Percentiles rank a stretch among this genome's conserved stretches.
phyloP scores from a whole-genome alignment of 2,888 invertebrate species.

The Cryptocheilus praepositus region DNA sequence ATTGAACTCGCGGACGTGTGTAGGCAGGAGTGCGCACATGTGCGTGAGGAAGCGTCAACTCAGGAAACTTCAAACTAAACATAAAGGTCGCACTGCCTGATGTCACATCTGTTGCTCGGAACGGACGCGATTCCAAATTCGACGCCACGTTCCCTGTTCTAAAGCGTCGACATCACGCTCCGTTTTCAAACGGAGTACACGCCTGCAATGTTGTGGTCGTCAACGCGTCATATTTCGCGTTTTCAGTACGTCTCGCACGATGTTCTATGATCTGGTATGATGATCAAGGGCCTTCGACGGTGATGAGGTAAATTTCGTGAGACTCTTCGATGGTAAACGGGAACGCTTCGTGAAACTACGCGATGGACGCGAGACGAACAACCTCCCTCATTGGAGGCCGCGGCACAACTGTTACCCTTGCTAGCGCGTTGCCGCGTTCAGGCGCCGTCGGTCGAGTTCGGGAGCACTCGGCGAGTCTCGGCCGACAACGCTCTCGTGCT shows the following conservation, averaged over 20 bases:
- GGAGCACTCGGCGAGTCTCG: slow-evolving; percentile 50
- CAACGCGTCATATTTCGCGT: not conserved
- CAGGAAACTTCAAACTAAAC: slow-evolving; percentile 55
- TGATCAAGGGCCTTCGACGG: not conserved
- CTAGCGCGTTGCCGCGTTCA: slow-evolving; percentile 65
- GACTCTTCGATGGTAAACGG: not conserved
- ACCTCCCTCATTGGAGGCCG: slow-evolving; percentile 67
- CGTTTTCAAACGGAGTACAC: not conserved
- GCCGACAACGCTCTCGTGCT: slow-evolving; percentile 42
- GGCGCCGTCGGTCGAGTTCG: slow-evolving; percentile 52
- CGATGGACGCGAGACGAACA: slow-evolving; percentile 29
- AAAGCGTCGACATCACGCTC: slow-evolving; percentile 19
- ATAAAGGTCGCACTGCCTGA: slow-evolving; percentile 41
- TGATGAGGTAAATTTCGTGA: not conserved
- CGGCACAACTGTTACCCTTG: slow-evolving; percentile 71
- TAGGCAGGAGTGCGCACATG: slow-evolving; percentile 2
- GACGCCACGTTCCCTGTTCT: slow-evolving; percentile 1
- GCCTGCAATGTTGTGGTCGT: not conserved
- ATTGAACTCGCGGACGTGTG: slow-evolving; percentile 21
- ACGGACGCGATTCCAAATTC: slow-evolving; percentile 13
- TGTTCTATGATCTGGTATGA: not conserved
- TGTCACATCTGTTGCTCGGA: slow-evolving; percentile 55
- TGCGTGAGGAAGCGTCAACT: slow-evolving; percentile 22
- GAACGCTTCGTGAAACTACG: slow-evolving; percentile 1
- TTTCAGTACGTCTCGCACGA: not conserved